Evolutionary conservation across 2,113 vertebrate species (phyloP), one percentile per base, ranked within the genome.

Genomic region (Brevimyrus niger): DNA sequence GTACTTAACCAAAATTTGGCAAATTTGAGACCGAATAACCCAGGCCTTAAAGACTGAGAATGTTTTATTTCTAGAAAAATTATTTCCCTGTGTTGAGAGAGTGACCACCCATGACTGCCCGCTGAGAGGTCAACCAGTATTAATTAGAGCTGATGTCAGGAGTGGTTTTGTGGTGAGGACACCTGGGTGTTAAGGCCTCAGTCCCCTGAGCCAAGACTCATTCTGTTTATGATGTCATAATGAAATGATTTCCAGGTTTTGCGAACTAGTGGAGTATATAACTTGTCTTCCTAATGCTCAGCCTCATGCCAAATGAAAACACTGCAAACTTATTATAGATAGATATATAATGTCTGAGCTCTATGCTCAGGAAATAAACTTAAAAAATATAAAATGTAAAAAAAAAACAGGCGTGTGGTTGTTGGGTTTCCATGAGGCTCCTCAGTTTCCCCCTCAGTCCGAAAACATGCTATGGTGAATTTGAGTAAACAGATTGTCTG

Each of bases 101-200:
- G 87, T 92, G 95, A 94, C 94, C 94, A 95, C 95, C 92, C 95
- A 90, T 91, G 90, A 89, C 80, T 92, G 92, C 90, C 92, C 90
- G 91, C 92, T 92, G 94, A 95, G 92, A 93, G 91, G 91, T 91
- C 90, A 90, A 91, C 87, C 93, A 92, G 89, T 89, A 93, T 94
- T 94, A 94, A 95, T 95, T 96, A 95, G 91, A 92, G 93, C 73
- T 92, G 90, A 91, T 55, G 82, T 94, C 91, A 88, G 90, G 92
- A 91, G 94, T 92, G 94, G 94, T 93, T 94, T 94, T 94, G 94
- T 91, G 95, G 94, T 89, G 88, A 88, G 92, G 92, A 94, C 95
- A 96, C 95, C 95, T 96, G 95, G 89, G 89, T 92, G 89, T 90
- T 91, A 53, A 88, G 51, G 61, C 89, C 89, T 90, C 73, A 89